These are phyloP conservation scores for Drosophila tripunctata DNA, from an alignment of 2,888 invertebrate species.

Conservation along the genomic window DNA sequence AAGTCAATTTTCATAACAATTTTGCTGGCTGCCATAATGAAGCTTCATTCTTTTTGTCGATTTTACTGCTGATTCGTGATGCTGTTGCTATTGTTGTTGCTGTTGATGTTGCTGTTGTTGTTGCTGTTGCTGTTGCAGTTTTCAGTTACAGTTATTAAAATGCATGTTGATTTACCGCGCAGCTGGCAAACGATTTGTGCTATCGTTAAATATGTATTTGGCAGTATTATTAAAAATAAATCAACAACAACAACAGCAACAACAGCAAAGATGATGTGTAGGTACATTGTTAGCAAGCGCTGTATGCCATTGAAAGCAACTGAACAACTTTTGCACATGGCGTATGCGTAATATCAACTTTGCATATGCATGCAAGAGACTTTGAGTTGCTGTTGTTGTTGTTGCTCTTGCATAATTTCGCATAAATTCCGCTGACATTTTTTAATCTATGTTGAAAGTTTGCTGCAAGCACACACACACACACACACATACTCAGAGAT, in stretches of 20 bases:
- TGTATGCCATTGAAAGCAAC: slow-evolving; percentile 66
- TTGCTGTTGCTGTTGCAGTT: slow-evolving; percentile 20
- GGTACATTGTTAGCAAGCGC: slow-evolving; percentile 46
- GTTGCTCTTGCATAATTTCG: slow-evolving; percentile 68
- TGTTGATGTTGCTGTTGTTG: slow-evolving; percentile 1
- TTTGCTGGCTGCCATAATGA: slow-evolving; percentile 69
- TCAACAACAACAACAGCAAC: background rate
- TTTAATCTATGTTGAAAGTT: slow-evolving; percentile 76
- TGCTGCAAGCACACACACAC: slow-evolving; percentile 30
- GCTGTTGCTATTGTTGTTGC: background rate
- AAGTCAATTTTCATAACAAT: slow-evolving; percentile 79
- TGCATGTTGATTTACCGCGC: slow-evolving; percentile 63
- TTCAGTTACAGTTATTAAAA: slow-evolving; percentile 67
- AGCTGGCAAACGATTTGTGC: slow-evolving; percentile 62
- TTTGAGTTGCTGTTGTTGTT: slow-evolving; percentile 30
- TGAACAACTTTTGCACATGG: slow-evolving; percentile 45
- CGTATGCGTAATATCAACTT: slow-evolving; percentile 70
- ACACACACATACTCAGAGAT: slow-evolving; percentile 1
- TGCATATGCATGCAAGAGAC: slow-evolving; percentile 71
- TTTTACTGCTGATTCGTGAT: slow-evolving; percentile 55
- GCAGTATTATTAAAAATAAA: slow-evolving; percentile 51
- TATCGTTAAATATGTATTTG: slow-evolving; percentile 69
- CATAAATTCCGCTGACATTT: slow-evolving; percentile 75
- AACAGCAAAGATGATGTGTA: too few relatives aligned
- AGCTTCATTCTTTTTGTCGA: slow-evolving; percentile 66